Base-by-base conservation (phyloP, 2,797 vertebrate species). In the Rhadinocentrus ornatus region DNA sequence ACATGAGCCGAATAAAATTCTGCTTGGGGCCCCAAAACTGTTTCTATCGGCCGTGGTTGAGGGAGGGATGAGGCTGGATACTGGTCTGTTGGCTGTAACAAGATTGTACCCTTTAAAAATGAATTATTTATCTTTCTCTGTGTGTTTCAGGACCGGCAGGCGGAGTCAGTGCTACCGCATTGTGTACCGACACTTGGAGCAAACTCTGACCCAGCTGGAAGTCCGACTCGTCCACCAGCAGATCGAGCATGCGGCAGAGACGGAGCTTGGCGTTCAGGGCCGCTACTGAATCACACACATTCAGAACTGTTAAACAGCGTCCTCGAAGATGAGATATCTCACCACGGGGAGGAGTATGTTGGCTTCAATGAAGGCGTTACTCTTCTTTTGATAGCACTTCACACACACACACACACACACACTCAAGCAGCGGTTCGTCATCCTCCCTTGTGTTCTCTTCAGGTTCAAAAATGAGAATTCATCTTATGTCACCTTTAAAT, bases 121-220 rank as follows among this genome's bases (percentile, higher is more conserved):
- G 5, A 26, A 24, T 26, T 13, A 12, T 1, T 26, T 26, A 2
- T n/a, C 46, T 24, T 27, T 4, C 56, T 48, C 3, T 57, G n/a
- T 34, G 31, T 37, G 37, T 41, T 18, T 26, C 78, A 99, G 97
- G 93, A 97, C 94, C 0, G 91, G 91, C 73, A 95, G 93, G 92
- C 87, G 91, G 83, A 99, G 97, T 80, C 96, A 96, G 31, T 98
- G 97, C 87, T 99, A 97, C 88, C 94, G 95, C 0, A 94, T 99
- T 78, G 54, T 83, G 41, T 99, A 99, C 89, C 96, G 96, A 6
- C 97, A 99, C 94, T 96, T 94, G 74, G 97, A 98, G 91, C 93
- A 94, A 63, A 98, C 97, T 1, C 87, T 98, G 71, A 95, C 93
- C 1, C 96, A 98, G 86, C 87, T 86, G 0, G 97, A 99, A 88